These are phyloP conservation scores for Hydrophis major DNA, from an alignment of 2,797 vertebrate genomes.

Conservation along the genomic window DNA sequence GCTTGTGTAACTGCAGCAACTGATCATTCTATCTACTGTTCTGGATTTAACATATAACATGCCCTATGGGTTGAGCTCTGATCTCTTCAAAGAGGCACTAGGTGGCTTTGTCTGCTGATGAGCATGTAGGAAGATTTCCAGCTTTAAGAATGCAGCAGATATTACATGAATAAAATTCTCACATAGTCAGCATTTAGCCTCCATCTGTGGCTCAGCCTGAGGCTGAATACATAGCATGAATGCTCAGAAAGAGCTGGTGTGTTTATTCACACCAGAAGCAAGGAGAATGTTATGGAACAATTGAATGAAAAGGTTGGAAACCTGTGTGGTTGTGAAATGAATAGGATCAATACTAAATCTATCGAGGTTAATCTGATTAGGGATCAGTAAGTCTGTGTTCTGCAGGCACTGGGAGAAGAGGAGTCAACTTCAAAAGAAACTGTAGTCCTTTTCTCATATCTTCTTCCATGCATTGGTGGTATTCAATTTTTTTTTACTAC, in stretches of 20 bases:
- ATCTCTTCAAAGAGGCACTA: not conserved
- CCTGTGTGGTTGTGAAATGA: not conserved
- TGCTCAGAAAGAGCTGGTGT: not conserved
- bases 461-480: not conserved
- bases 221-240: not conserved
- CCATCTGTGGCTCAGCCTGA: not conserved
- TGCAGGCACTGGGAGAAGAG: not conserved
- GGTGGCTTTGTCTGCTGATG: not conserved
- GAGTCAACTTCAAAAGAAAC: not conserved
- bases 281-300: not conserved
- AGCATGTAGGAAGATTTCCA: not conserved
- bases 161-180: not conserved
- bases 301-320: not conserved
- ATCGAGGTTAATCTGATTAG: not conserved
- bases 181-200: not conserved
- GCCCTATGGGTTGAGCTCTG: not conserved
- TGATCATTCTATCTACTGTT: not conserved
- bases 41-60: not conserved
- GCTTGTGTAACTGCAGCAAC: not conserved
- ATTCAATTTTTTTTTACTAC: too few relatives aligned
- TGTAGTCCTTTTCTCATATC: not conserved
- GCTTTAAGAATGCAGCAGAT: slow-evolving; percentile 2
- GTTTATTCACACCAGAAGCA: not conserved
- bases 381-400: not conserved
- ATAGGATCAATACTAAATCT: not conserved